Evolutionary conservation across 2,113 vertebrate genomes (phyloP).

Genomic region (Gasterosteus nipponicus): DNA sequence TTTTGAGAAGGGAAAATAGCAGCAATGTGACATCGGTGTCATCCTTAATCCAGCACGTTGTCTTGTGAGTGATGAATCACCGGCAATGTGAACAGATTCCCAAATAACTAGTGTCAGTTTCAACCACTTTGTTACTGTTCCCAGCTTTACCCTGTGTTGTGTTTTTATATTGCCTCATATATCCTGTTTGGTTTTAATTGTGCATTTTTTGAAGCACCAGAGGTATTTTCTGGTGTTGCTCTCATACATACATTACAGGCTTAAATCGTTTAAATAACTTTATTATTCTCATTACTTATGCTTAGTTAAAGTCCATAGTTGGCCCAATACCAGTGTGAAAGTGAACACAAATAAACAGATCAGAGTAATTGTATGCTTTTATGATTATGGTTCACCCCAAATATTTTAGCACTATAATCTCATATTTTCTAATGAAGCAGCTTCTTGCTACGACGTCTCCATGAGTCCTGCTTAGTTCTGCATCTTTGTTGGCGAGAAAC

Average conservation of each 20-base stretch:
- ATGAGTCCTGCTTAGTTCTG: neutral
- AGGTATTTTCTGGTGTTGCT: neutral
- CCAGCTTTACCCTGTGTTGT: neutral
- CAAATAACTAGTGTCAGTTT: neutral
- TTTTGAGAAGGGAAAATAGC: conserved; percentile 4
- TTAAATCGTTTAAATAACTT: neutral
- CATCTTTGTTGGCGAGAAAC: neutral
- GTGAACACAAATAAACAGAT: neutral
- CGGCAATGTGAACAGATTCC: neutral
- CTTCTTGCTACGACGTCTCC: neutral
- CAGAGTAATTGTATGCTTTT: conserved; percentile 20
- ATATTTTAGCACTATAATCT: conserved; percentile 4
- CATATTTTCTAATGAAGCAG: neutral
- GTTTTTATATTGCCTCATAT: neutral
- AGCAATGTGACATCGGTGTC: neutral
- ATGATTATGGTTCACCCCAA: conserved; percentile 20
- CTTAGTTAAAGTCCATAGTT: neutral
- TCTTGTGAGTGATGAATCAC: neutral
- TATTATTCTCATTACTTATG: conserved; percentile 7
- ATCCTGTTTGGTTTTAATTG: neutral
- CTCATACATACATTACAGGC: neutral
- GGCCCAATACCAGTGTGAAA: neutral
- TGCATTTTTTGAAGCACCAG: neutral
- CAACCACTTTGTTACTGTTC: neutral
- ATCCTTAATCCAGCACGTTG: conserved; percentile 11